Evolutionary conservation across 2,888 invertebrate species (phyloP), one percentile per base, ranked within the genome.

Genomic region (Pristionchus mayeri): DNA sequence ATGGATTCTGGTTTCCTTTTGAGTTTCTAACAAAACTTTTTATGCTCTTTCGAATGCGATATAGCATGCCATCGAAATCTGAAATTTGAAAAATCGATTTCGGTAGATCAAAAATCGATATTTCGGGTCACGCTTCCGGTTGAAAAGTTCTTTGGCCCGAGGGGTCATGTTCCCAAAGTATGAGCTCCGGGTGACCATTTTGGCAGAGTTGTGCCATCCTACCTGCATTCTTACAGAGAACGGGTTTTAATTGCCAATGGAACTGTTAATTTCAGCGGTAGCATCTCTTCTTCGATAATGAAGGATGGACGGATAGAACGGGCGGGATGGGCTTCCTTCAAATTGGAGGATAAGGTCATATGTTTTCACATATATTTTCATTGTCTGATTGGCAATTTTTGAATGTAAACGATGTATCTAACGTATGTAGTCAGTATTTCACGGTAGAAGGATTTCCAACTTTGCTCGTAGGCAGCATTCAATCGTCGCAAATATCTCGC

Each of bases 261-360:
- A 78, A 18, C 30, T 60, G 16, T 75, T 54, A 75, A 30, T 48
- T 88, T 86, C 86, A 88, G 88, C 63, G 89, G 89, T 24, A 83
- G 71, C 13, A 84, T 89, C n/a, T 88, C 88, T 3, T 87, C 88
- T 4, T 82, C 85, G 83, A 84, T 88, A 24, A 84, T 90, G 18
- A 87, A 90, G 86, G 92, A 92, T 84, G 92, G 92, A 52, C 88
- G 89, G 80, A 87, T 90, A 3, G 90, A 90, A 85, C 79, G 92
- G 37, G 92, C 92, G 3, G 92, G 92, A 44, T 92, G 92, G 92
- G 91, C 91, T 13, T 89, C 91, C 9, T 89, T 92, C 84, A 92
- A 92, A 76, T 85, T 90, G 44, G 88, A 89, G 76, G 91, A 91
- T 84, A 81, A 60, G 81, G 81, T 81, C n/a, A n/a, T n/a, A n/a